Percentiles rank a stretch among this genome's conserved stretches.
These are phyloP conservation scores for Ichneumon xanthorius DNA, from an alignment of 2,888 invertebrate genomes.

Conservation along the genomic window DNA sequence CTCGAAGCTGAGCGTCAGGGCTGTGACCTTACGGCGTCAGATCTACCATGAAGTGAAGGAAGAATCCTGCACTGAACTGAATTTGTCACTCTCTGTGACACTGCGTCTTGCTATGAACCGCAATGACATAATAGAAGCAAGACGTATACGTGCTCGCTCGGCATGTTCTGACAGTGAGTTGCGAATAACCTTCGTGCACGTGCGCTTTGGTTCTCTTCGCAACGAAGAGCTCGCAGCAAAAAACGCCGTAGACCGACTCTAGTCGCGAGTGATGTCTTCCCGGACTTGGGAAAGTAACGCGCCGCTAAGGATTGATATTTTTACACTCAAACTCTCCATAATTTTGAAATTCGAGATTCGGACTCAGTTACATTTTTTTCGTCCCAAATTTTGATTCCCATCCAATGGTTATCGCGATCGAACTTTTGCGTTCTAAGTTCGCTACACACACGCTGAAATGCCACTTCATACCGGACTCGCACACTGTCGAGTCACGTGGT, in stretches of 20 bases:
- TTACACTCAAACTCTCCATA: too few species aligned
- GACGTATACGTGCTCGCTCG: slow-evolving; percentile 3
- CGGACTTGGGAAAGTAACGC: background rate
- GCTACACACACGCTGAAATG: too few species aligned
- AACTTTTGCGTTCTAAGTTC: too few species aligned
- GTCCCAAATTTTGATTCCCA: too few species aligned
- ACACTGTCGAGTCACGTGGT: slow-evolving; percentile 47
- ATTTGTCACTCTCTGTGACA: background rate
- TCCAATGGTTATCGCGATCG: too few species aligned
- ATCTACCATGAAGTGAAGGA: background rate
- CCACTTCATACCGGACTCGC: too few species aligned
- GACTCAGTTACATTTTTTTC: too few species aligned
- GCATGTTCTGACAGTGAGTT: background rate
- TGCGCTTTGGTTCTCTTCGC: background rate
- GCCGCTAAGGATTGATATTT: too few species aligned
- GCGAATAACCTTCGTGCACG: background rate
- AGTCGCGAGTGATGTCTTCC: background rate
- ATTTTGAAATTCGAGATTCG: too few species aligned
- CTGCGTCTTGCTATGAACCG: background rate
- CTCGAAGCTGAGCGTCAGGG: background rate
- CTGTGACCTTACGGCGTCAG: background rate
- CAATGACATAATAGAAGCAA: background rate
- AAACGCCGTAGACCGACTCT: background rate
- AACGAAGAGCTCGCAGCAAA: background rate
- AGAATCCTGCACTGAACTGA: background rate